Conservation (phyloP, 53 echinoderm and acorn worm species). For the Pentamera pediparva region DNA sequence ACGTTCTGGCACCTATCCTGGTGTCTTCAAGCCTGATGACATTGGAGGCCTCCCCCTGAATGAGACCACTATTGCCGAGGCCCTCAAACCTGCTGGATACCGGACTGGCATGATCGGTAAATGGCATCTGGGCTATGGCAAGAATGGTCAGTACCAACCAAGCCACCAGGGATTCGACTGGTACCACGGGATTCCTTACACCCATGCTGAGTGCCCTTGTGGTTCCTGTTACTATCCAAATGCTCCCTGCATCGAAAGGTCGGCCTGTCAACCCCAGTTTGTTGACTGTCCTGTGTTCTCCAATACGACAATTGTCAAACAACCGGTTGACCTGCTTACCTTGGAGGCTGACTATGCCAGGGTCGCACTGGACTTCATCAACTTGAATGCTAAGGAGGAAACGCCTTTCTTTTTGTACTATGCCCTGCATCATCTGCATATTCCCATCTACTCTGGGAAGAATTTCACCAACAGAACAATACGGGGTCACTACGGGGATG, state of each 20-base stretch:
- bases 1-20: constrained; percentile 63
- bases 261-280: constrained; percentile 17
- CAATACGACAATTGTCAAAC: constrained; percentile 57
- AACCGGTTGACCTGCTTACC: constrained; percentile 59
- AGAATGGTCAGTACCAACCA: constrained; percentile 48
- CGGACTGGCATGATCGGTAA: constrained; percentile 67
- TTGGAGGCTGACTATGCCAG: constrained; percentile 50
- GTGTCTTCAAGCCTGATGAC: constrained; percentile 49
- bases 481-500: constrained; percentile 37
- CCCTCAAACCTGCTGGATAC: constrained; percentile 53
- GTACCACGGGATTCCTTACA: constrained; percentile 71
- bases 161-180: constrained; percentile 67
- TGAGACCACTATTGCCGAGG: constrained; percentile 72
- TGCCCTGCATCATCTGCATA: constrained; percentile 55
- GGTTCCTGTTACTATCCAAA: constrained; percentile 61
- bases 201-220: constrained; percentile 79
- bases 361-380: constrained; percentile 48
- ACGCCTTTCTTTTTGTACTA: constrained; percentile 76
- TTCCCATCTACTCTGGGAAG: constrained; percentile 36
- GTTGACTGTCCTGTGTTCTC: constrained; percentile 53
- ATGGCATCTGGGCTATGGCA: constrained; percentile 78
- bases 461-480: constrained; percentile 9
- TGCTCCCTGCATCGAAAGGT: constrained; percentile 31
- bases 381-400: constrained; percentile 29
- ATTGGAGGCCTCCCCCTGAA: constrained; percentile 59